phyloP scores from a whole-genome alignment of 2,888 invertebrate species.

The Cephus pygmeus region DNA sequence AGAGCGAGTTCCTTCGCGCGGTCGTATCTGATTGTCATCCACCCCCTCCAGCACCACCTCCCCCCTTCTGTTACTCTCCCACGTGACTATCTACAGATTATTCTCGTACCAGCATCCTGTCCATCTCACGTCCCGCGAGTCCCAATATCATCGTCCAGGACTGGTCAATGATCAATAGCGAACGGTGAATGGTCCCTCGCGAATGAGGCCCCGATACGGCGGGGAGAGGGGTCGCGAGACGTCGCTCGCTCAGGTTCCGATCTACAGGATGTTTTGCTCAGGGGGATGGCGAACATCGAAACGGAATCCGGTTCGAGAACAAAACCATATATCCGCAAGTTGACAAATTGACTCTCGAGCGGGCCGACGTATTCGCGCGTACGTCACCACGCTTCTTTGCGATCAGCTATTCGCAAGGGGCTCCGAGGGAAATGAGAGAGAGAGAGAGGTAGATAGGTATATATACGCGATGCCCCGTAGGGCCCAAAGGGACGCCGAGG shows the following conservation, averaged over 20 bases:
- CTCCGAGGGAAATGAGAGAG: not conserved
- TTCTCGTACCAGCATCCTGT: not conserved
- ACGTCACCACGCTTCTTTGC: conserved; percentile 22
- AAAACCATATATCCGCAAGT: conserved; percentile 53
- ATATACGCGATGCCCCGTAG: not conserved
- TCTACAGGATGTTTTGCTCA: conserved; percentile 40
- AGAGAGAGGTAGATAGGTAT: not conserved
- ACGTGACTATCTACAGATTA: not conserved
- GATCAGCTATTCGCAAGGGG: not conserved
- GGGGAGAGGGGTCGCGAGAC: not conserved
- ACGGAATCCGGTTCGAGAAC: conserved; percentile 59
- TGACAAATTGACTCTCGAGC: conserved; percentile 58
- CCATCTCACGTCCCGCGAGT: not conserved
- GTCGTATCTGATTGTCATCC: not conserved
- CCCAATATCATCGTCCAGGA: not conserved
- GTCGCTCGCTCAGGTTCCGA: not conserved
- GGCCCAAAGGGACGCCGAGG: conserved; percentile 11
- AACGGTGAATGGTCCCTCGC: not conserved
- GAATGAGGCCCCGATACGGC: not conserved
- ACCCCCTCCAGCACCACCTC: not conserved
- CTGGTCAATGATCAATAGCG: not conserved
- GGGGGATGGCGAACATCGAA: conserved; percentile 51
- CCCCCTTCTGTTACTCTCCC: not conserved
- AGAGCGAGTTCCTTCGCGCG: not conserved
- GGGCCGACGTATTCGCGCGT: conserved; percentile 42